These are phyloP conservation scores for Mus spicilegus DNA, from an alignment of 2,113 vertebrate genomes.

Conservation along the genomic window DNA sequence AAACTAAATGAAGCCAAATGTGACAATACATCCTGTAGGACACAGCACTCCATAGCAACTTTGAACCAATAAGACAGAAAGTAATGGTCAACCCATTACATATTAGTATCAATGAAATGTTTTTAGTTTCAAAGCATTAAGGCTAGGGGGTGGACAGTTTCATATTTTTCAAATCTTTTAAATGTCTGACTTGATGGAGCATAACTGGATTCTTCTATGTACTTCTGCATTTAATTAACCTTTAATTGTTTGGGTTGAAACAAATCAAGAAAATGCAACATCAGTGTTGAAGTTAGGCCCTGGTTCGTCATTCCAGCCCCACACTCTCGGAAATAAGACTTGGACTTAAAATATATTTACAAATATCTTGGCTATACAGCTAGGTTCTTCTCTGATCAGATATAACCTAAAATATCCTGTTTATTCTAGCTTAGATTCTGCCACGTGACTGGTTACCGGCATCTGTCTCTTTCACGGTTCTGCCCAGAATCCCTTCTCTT, in stretches of 20 bases:
- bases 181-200: constrained; percentile 31
- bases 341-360: too few relatives aligned
- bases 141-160: neutral
- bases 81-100: neutral
- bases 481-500: too few relatives aligned
- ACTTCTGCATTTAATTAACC: constrained; percentile 57
- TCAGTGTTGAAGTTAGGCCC: neutral
- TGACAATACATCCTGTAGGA: neutral
- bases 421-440: too few relatives aligned
- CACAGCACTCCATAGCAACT: neutral
- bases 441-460: too few relatives aligned
- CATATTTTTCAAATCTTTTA: constrained; percentile 40
- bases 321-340: too few relatives aligned
- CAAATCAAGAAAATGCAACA: constrained; percentile 13
- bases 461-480: too few relatives aligned
- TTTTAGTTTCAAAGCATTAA: constrained; percentile 63
- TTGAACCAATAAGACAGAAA: neutral
- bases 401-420: too few relatives aligned
- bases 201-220: constrained; percentile 26
- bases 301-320: too few relatives aligned
- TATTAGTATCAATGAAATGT: constrained; percentile 22
- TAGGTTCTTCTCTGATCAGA: too few relatives aligned
- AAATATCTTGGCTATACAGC: too few relatives aligned
- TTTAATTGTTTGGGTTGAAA: constrained; percentile 25
- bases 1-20: neutral